A percentile compares a stretch with the other conserved stretches of the same genome.
Conservation (phyloP, 2,797 vertebrate genomes). For the Cossypha caffra region DNA sequence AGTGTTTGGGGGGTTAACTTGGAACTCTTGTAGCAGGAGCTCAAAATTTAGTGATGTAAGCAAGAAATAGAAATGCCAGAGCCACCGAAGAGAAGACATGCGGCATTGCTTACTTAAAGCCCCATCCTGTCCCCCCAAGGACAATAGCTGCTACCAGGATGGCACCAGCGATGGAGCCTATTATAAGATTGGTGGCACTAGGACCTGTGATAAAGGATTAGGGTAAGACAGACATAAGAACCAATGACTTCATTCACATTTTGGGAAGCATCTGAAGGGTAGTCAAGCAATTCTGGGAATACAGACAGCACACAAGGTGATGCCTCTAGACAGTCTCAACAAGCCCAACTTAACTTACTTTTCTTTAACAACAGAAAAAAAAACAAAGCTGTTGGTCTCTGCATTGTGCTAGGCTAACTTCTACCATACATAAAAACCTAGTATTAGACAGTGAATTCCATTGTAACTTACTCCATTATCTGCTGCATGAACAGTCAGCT, state of each 20-base stretch:
- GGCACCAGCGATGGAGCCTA: constrained; percentile 99
- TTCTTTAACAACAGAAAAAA: neutral
- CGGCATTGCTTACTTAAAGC: constrained; percentile 99
- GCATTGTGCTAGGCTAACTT: neutral
- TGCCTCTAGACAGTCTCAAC: constrained; percentile 1
- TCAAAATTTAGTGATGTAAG: constrained; percentile 92
- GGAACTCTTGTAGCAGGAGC: constrained; percentile 91
- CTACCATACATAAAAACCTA: neutral
- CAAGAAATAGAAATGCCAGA: constrained; percentile 89
- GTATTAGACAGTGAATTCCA: neutral
- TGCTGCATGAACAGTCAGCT: neutral
- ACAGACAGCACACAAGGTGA: constrained; percentile 31
- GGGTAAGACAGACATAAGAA: constrained; percentile 87
- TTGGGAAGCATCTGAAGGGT: constrained; percentile 71
- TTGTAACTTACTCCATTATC: neutral
- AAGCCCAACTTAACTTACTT: constrained; percentile 15
- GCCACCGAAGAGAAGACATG: constrained; percentile 93
- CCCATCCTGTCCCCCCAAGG: constrained; percentile 99
- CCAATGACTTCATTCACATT: constrained; percentile 75
- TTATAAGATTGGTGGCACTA: constrained; percentile 99
- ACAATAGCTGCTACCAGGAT: constrained; percentile 99
- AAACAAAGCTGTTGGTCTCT: constrained; percentile 27
- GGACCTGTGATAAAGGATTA: constrained; percentile 97
- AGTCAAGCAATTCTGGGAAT: constrained; percentile 51
- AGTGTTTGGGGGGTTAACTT: neutral